phyloP scores from a whole-genome alignment of 2,113 vertebrate genomes.

The Chelonoidis abingdonii region DNA sequence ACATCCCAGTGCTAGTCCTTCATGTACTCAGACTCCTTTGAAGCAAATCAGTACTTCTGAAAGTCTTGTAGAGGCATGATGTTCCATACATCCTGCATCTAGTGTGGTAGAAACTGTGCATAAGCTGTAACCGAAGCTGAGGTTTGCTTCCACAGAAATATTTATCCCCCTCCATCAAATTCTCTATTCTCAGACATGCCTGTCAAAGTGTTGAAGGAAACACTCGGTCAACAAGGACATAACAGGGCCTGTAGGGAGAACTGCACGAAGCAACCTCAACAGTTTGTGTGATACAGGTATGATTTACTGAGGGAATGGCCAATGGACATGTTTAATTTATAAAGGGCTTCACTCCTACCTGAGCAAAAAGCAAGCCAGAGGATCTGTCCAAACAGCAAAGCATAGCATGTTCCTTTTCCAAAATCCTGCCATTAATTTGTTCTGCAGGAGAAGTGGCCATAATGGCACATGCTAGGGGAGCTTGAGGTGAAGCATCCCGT shows the following conservation, averaged over 20 bases:
- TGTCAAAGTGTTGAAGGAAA: neutral
- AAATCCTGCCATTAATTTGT: neutral
- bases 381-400: neutral
- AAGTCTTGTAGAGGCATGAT: neutral
- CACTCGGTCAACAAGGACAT: neutral
- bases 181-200: neutral
- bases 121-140: neutral
- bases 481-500: neutral
- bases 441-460: neutral
- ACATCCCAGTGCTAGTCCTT: fast-evolving
- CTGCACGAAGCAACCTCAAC: neutral
- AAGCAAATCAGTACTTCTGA: fast-evolving
- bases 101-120: no score
- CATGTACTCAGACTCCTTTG: fast-evolving
- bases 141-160: neutral
- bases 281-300: neutral
- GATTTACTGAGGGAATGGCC: neutral
- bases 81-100: fast-evolving
- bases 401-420: neutral
- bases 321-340: neutral
- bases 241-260: neutral
- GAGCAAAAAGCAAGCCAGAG: neutral
- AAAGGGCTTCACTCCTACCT: neutral
- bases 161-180: neutral
- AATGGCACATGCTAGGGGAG: neutral